These are phyloP conservation scores for Parapristionchus giblindavisi DNA, from an alignment of 2,888 invertebrate genomes.

Conservation along the genomic window DNA sequence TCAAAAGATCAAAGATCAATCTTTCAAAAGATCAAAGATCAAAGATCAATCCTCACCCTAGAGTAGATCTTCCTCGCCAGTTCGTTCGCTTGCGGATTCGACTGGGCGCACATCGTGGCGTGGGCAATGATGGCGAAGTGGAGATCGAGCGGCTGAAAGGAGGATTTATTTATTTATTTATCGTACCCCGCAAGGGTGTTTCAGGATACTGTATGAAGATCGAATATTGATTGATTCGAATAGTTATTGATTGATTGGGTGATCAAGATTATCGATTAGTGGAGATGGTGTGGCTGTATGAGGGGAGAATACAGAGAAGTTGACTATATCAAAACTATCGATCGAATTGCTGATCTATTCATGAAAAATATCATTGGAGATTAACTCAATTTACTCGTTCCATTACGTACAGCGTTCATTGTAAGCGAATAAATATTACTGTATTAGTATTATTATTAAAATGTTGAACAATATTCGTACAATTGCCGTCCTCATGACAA, in stretches of 20 bases:
- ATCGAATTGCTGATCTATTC: too few relatives aligned
- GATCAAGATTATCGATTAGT: background rate
- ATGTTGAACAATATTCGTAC: too few relatives aligned
- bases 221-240: background rate
- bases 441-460: too few relatives aligned
- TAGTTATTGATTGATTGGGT: background rate
- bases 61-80: constrained; percentile 56
- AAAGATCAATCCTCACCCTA: constrained; percentile 15
- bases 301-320: too few relatives aligned
- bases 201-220: background rate
- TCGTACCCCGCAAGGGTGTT: background rate
- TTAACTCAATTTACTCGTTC: too few relatives aligned
- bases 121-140: constrained; percentile 62
- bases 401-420: too few relatives aligned
- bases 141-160: constrained; percentile 57
- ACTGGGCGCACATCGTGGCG: constrained; percentile 52
- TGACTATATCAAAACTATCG: too few relatives aligned
- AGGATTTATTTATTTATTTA: background rate
- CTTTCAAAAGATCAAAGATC: background rate
- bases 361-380: too few relatives aligned
- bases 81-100: constrained; percentile 51
- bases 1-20: constrained; percentile 1
- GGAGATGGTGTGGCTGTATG: background rate
- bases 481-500: too few relatives aligned
- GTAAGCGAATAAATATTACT: too few relatives aligned